Evolutionary conservation across 2,797 vertebrate species (phyloP).

Genomic region (Lepilemur ruficaudatus): DNA sequence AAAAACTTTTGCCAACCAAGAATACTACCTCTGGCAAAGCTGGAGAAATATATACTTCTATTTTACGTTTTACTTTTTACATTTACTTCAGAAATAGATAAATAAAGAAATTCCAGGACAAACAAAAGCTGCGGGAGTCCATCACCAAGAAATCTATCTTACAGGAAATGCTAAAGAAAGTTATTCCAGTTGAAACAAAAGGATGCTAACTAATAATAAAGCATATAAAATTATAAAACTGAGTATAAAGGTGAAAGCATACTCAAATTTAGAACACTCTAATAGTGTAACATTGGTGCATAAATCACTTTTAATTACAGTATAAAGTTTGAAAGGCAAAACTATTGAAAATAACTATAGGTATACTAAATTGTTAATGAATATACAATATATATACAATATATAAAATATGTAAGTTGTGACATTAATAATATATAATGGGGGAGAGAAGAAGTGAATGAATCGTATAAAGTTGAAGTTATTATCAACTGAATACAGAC

Average conservation of each 20-base stretch:
- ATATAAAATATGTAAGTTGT: not conserved
- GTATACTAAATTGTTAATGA: not conserved
- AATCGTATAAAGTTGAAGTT: not conserved
- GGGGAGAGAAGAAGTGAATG: not conserved
- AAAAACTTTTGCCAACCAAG: too few species aligned
- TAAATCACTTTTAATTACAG: not conserved
- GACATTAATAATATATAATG: not conserved
- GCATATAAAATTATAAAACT: not conserved
- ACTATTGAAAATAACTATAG: not conserved
- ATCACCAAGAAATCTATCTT: not conserved
- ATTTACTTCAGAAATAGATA: too few species aligned
- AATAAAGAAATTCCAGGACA: too few species aligned
- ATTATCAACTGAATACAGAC: not conserved
- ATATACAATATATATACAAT: not conserved
- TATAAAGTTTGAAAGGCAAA: not conserved
- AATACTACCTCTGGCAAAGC: too few species aligned
- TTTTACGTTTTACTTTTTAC: too few species aligned
- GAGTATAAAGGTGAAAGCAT: not conserved
- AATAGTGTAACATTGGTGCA: not conserved
- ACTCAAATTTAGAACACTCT: not conserved
- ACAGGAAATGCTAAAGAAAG: not conserved
- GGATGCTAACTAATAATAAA: not conserved
- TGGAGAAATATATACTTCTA: too few species aligned
- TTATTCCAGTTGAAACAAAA: not conserved
- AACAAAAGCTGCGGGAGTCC: not conserved